Base-by-base conservation (phyloP, 2,888 invertebrate genomes). In the Coelopa pilipes region DNA sequence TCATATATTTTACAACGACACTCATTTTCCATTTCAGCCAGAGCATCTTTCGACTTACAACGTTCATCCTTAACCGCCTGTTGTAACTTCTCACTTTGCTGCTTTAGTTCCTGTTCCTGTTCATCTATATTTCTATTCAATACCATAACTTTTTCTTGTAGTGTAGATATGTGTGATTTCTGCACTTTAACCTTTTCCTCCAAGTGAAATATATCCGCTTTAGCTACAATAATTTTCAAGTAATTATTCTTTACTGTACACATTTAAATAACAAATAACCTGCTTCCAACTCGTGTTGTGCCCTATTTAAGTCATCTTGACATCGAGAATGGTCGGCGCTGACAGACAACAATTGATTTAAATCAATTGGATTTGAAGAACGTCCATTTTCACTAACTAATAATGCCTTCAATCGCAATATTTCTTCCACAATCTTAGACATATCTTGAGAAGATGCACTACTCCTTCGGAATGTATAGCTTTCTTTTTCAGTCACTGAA, bases 231-330 rank as follows among this genome's bases (percentile, higher is more conserved):
- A 53, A 13, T 45, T 55, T 65, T n/a, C 46, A n/a, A 53, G 47
- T 45, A 34, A 57, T 1, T 11, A 63, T 34, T 63, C 1, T 62
- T 5, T 2, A 24, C 34, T 34, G n/a, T 34, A 24, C n/a, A n/a
- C n/a, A n/a, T 34, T 34, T 15, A 63, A 34, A 63, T 17, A n/a
- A 45, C 47, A 15, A 7, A 21, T 62, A 70, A 69, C 76, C 74
- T 57, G 89, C 86, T 77, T 95, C 94, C 81, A 92, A 92, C 80
- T 94, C 93, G 59, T 90, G 88, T 79, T 90, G 90, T 21, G 93
- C 83, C 47, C 84, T 88, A 17, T 91, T 90, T 66, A 91, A 89
- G 78, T 93, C 93, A 72, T 92, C 91, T 80, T 90, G 89, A 80
- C 93, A 94, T 72, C 89, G 89, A 0, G 83, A 80, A 79, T 92